Evolutionary conservation across 1,140 invertebrate genomes (phyloP).

Genomic region (Drosophila ercepeae): DNA sequence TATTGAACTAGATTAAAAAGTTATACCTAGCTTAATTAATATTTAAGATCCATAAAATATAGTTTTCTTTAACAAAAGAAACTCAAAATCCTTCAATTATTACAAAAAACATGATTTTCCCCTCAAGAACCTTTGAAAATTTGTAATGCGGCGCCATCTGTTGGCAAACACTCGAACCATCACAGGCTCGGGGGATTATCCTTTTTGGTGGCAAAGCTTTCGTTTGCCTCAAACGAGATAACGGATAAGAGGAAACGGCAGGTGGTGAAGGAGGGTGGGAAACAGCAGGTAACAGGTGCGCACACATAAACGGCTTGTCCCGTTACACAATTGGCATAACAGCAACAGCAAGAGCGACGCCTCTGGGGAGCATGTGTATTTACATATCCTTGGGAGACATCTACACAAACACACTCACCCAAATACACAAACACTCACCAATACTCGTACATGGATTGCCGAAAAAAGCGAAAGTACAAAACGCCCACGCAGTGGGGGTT

Average conservation of each 20-base stretch:
- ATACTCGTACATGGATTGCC: background rate
- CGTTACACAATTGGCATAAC: constrained; percentile 56
- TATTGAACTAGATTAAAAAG: constrained; percentile 24
- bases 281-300: constrained; percentile 65
- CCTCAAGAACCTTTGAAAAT: background rate
- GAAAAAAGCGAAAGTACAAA: constrained; percentile 57
- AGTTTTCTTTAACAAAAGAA: background rate
- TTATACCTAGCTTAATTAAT: too few species aligned
- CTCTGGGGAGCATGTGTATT: constrained; percentile 42
- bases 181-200: constrained; percentile 18
- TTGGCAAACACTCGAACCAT: constrained; percentile 2
- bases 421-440: background rate
- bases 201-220: constrained; percentile 29
- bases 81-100: too few species aligned
- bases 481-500: constrained; percentile 4
- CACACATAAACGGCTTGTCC: constrained; percentile 52
- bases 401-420: background rate
- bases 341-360: constrained; percentile 16
- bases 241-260: constrained; percentile 5
- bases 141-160: constrained; percentile 36
- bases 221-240: constrained; percentile 13
- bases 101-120: too few species aligned
- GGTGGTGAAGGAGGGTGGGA: background rate
- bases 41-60: too few species aligned
- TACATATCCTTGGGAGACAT: constrained; percentile 51